Base-by-base conservation (phyloP, 2,888 invertebrate genomes). In the Lasioglossum malachurum region DNA sequence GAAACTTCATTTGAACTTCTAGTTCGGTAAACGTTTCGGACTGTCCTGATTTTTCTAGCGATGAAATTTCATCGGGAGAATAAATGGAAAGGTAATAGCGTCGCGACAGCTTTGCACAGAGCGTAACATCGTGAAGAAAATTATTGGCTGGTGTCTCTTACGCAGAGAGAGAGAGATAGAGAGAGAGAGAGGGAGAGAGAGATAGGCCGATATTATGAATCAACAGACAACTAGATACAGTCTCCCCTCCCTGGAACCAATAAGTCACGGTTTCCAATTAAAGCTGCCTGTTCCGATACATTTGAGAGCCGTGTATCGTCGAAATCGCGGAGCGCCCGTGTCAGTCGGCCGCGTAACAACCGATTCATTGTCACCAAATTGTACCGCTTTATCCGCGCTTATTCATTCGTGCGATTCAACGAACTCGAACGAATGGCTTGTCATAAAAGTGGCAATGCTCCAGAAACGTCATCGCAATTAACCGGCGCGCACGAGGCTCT, bases 401-500 rank as follows among this genome's bases (percentile, higher is more conserved):
- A 27, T n/a, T 67, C 23, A 12, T 41, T 27, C 49, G 49, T 23
- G 23, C 44, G 44, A 53, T 44, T 53, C 53, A 53, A 80, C 31
- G 49, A 44, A 38, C 46, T 41, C 16, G 19, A 41, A 31, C 27
- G 23, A 41, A 69, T 44, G 53, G 67, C 49, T 27, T 53, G 75
- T 75, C 64, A 49, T 49, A 67, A 80, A 80, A 41, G 75, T 75
- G 60, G 41, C 73, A 16, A 38, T 23, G 27, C 27, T n/a, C 38
- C 38, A 79, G 31, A 49, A 82, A 74, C 67, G 27, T 49, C 41
- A 67, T 73, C 44, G 44, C 27, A 31, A 41, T 80, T 80, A 75
- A 69, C 80, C 71, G 44, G 16, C 41, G 23, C 8, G 3, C 53
- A 53, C 53, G 53, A 53, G 53, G 23, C 23, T 23, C 23, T 23